Percentiles rank a stretch among this genome's conserved stretches.
phyloP scores from a whole-genome alignment of 2,888 invertebrate species.

The Eretmocerus hayati region DNA sequence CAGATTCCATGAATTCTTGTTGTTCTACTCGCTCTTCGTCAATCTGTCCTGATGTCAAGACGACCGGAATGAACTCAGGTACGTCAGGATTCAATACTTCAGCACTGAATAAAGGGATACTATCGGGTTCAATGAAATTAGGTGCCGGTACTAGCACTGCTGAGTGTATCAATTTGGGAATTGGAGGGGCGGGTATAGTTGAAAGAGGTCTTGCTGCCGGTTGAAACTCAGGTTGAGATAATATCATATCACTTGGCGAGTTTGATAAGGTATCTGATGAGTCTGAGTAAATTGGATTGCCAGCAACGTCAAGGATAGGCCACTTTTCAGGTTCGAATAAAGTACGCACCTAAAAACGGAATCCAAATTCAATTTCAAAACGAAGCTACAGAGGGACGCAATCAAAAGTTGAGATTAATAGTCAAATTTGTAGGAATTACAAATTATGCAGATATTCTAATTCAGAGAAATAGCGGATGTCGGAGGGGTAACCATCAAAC shows the following conservation, averaged over 20 bases:
- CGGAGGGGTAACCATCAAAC: conserved; percentile 41
- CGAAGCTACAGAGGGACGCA: too few relatives aligned
- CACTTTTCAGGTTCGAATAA: conserved; percentile 76
- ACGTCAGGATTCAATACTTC: conserved; percentile 78
- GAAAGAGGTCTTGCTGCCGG: conserved; percentile 57
- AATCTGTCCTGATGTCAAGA: conserved; percentile 20
- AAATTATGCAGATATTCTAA: background rate
- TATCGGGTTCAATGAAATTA: conserved; percentile 35
- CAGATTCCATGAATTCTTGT: background rate
- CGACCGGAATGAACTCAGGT: conserved; percentile 77
- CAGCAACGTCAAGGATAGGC: conserved; percentile 62
- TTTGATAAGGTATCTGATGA: conserved; percentile 42
- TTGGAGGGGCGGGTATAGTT: conserved; percentile 65
- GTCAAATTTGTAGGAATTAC: too few relatives aligned
- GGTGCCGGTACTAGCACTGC: conserved; percentile 7
- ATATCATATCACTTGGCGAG: conserved; percentile 22
- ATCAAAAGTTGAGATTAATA: background rate
- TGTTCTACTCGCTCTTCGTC: conserved; percentile 8
- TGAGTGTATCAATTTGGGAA: conserved; percentile 46
- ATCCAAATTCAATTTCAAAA: too few relatives aligned
- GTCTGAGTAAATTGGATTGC: conserved; percentile 28
- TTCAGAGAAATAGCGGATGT: conserved; percentile 26
- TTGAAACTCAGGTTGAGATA: conserved; percentile 43
- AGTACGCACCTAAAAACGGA: conserved; percentile 70
- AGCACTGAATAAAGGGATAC: conserved; percentile 31